These are phyloP conservation scores for Watsonalla binaria DNA, from an alignment of 2,888 invertebrate species.

Conservation along the genomic window DNA sequence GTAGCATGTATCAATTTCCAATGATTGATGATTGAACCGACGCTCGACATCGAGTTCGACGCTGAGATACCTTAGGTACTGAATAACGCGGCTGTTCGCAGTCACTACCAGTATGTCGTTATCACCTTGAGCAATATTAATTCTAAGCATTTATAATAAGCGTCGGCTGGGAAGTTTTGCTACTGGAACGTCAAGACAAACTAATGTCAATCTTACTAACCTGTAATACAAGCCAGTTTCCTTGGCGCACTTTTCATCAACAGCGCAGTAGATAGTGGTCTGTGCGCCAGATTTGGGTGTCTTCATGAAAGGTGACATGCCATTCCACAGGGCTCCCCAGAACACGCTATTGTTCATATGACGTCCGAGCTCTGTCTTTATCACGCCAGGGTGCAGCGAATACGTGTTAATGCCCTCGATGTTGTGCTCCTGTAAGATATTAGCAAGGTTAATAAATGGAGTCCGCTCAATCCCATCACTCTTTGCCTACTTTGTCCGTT, in stretches of 20 bases:
- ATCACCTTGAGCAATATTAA: too few species aligned
- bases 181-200: too few species aligned
- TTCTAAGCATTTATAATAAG: too few species aligned
- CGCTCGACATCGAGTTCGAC: too few species aligned
- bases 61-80: too few species aligned
- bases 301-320: slow-evolving; percentile 69
- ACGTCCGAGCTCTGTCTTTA: slow-evolving; percentile 81
- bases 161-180: too few species aligned
- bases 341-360: slow-evolving; percentile 63
- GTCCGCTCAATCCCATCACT: neutral
- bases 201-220: slow-evolving; percentile 31
- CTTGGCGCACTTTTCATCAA: slow-evolving; percentile 78
- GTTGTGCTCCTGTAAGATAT: slow-evolving; percentile 40
- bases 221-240: slow-evolving; percentile 78
- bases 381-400: slow-evolving; percentile 81
- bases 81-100: too few species aligned
- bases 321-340: slow-evolving; percentile 44
- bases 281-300: slow-evolving; percentile 84
- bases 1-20: too few species aligned
- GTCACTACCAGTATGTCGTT: too few species aligned
- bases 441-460: neutral
- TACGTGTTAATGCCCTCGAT: slow-evolving; percentile 76
- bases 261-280: slow-evolving; percentile 84
- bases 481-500: too few species aligned
- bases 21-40: too few species aligned